phyloP scores from a whole-genome alignment of 2,888 invertebrate genomes.

The Seira musarum region DNA sequence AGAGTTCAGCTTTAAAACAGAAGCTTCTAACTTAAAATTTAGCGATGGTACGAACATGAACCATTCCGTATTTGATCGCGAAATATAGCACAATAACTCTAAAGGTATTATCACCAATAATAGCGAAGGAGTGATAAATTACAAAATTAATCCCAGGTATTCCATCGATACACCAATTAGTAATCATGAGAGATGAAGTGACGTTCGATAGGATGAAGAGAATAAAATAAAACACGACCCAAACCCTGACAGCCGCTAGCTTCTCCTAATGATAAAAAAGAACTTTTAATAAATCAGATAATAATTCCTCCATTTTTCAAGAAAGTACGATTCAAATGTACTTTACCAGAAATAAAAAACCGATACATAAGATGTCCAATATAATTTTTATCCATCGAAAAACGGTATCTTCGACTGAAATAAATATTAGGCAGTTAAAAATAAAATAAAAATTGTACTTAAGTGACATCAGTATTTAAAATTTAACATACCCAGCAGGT shows the following conservation, averaged over 20 bases:
- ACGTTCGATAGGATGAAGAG: constrained; percentile 33
- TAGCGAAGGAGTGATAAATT: constrained; percentile 25
- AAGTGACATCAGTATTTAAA: no score
- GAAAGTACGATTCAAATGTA: background rate
- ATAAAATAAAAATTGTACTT: background rate
- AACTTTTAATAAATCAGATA: background rate
- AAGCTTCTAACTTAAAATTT: constrained; percentile 43
- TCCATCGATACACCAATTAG: constrained; percentile 30
- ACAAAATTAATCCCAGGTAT: constrained; percentile 1
- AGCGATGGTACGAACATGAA: constrained; percentile 46
- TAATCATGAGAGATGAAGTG: constrained; percentile 29
- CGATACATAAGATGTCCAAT: constrained; percentile 36
- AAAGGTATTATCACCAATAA: constrained; percentile 45
- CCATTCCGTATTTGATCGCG: constrained; percentile 55
- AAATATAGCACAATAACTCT: constrained; percentile 55
- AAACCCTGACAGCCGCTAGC: constrained; percentile 43
- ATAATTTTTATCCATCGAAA: constrained; percentile 39
- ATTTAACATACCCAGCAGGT: constrained; percentile 27
- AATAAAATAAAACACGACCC: constrained; percentile 54
- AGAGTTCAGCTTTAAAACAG: no score
- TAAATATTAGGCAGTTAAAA: background rate
- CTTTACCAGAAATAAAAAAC: constrained; percentile 48
- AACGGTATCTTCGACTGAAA: constrained; percentile 53
- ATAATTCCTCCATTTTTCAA: background rate
- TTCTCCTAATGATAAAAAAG: constrained; percentile 35